Evolutionary conservation across 2,888 invertebrate genomes (phyloP), one percentile per base, ranked within the genome.

Genomic region (Clivina fossor): DNA sequence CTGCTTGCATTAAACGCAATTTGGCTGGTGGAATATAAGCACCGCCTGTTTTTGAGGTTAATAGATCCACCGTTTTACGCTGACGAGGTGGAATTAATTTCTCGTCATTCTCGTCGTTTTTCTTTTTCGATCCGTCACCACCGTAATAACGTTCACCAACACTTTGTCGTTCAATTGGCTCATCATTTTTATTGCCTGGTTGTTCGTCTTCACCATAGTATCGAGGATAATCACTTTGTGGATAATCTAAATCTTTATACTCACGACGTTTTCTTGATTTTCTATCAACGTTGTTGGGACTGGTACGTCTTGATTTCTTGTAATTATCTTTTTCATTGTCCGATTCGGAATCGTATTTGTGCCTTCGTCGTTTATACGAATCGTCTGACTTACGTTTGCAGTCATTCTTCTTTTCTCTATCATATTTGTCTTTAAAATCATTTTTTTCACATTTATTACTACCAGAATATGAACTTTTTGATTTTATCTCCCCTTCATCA

Each of bases 21-120:
- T 91, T 93, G 0, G 98, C 98, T 0, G 98, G 99, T 1, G 99
- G 99, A 66, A 99, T 99, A 67, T 99, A 99, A 2, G 98, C 98
- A 53, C 93, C 94, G 30, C 93, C 93, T 5, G 93, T 93, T 68
- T 83, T 82, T 0, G 92, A 89, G 44, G 90, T 90, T 2, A 93
- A 69, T 66, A 89, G 76, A 69, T 92, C 90, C 0, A 77, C 75
- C 1, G 75, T 74, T 63, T 78, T 77, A 56, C 76, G 75, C 61
- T 74, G 76, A 18, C 70, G 67, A 4, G 71, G 67, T 58, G 70
- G 69, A 41, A 71, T 70, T 20, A 63, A 58, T 19, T 58, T 56
- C 22, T 57, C 60, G 58, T 61, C 58, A 41, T 35, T 53, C 18
- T 60, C 48, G 26, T 58, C 2, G n/a, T 61, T 55, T 15, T 46